Base-by-base conservation (phyloP, 1,140 invertebrate species). In the Lanistes nyassanus region DNA sequence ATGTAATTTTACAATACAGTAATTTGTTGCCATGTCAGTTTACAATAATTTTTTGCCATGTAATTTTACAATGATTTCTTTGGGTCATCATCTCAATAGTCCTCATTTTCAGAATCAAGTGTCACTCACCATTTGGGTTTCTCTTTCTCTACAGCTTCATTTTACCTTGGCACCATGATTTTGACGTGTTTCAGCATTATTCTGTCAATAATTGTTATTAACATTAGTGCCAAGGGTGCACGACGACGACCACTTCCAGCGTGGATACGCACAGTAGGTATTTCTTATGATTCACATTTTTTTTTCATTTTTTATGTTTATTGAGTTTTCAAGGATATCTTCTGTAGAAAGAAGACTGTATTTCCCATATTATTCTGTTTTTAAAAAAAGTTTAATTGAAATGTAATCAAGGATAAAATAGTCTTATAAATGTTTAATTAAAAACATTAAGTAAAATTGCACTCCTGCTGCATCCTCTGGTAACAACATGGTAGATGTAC, bases 141-240 rank as follows among this genome's bases (percentile, higher is more conserved):
- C 19, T 60, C 16, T 73, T n/a, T 31, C 53, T 73, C 16, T 64
- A 11, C 73, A 80, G 79, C 76, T 47, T 75, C 74, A 7, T 80
- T 80, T 65, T 80, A 80, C 64, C 65, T 80, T 60, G 74, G 69
- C 56, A 81, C 78, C 0, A 77, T 81, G 74, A 56, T 79, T 19
- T 62, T 81, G 16, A 79, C 70, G 2, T 70, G 73, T 29, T 71
- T 77, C 39, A 79, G 77, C 19, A 72, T 79, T 11, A 37, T 79
- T 3, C 39, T 79, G 51, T 81, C 78, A 7, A 71, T 79, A 4
- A 23, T 77, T 31, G 62, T 76, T 36, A 39, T 64, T 19, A 75
- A 79, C 37, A 29, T 81, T 26, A 71, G 76, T 58, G 29, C 39
- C 4, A 37, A 71, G 11, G 78, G 80, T 26, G 42, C 64, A 5